A percentile compares a stretch with the other conserved stretches of the same genome.
Conservation (phyloP, 2,113 vertebrate genomes). For the Lontra canadensis region DNA sequence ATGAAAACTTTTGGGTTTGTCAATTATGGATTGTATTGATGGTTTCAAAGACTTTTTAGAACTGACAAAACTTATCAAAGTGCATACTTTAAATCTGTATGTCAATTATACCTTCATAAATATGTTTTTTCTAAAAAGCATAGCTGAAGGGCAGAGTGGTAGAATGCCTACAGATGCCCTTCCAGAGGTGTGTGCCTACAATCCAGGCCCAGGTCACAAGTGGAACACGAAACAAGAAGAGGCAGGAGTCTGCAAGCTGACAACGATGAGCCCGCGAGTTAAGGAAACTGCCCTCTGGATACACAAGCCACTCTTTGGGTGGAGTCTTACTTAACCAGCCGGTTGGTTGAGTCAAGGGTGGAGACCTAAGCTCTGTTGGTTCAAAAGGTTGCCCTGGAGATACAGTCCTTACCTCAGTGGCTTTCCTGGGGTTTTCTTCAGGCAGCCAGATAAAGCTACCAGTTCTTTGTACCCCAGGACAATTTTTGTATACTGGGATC, state of each 20-base stretch:
- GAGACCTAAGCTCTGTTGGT: not conserved
- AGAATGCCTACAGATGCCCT: not conserved
- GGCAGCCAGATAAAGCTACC: not conserved
- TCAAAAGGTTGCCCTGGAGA: not conserved
- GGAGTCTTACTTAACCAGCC: not conserved
- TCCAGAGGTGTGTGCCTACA: not conserved
- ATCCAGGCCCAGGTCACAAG: not conserved
- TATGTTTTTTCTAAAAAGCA: not conserved
- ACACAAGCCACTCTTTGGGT: not conserved
- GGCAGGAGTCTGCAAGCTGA: not conserved
- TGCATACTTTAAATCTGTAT: not conserved
- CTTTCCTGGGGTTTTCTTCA: not conserved
- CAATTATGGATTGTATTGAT: not conserved
- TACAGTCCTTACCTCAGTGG: not conserved
- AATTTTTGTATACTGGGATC: not conserved
- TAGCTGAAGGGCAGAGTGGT: not conserved
- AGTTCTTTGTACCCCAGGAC: not conserved
- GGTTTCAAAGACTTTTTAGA: not conserved
- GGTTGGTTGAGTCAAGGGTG: not conserved
- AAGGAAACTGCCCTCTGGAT: not conserved
- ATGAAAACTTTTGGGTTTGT: not conserved
- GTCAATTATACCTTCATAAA: not conserved
- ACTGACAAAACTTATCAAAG: not conserved
- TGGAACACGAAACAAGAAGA: not conserved
- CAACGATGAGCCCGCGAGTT: not conserved